Percentiles rank a stretch among this genome's conserved stretches.
Evolutionary conservation across 2,888 invertebrate genomes (phyloP).

Genomic region (Therioaphis trifolii): DNA sequence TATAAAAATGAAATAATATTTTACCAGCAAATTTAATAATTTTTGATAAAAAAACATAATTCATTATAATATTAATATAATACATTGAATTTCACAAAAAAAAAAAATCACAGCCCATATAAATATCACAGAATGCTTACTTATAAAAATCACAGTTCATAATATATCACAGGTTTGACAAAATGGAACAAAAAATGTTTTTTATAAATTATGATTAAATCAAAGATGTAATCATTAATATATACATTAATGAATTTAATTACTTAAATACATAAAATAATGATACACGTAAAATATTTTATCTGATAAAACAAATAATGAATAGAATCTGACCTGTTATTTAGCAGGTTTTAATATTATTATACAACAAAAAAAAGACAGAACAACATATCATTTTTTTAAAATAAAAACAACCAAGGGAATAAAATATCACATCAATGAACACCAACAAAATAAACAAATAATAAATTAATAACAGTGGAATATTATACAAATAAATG

Average conservation of each 20-base stretch:
- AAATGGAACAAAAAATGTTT: too few relatives aligned
- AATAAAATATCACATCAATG: background rate
- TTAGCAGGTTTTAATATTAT: background rate
- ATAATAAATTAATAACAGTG: background rate
- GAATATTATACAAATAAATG: background rate
- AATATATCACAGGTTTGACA: conserved; percentile 20
- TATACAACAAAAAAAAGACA: background rate
- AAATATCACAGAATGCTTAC: background rate
- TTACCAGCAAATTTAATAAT: background rate
- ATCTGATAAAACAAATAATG: background rate
- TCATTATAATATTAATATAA: background rate
- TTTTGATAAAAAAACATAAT: background rate
- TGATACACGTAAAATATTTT: background rate
- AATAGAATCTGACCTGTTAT: background rate
- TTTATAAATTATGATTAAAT: background rate
- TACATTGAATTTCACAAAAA: background rate
- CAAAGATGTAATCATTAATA: background rate
- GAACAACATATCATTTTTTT: background rate
- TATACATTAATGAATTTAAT: background rate
- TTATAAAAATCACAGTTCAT: background rate
- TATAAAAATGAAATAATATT: background rate
- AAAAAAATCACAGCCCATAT: background rate
- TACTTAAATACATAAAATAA: background rate
- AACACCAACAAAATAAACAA: background rate
- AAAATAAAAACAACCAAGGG: background rate